phyloP scores from a whole-genome alignment of 2,113 vertebrate species.

The Aspidoscelis tigris region DNA sequence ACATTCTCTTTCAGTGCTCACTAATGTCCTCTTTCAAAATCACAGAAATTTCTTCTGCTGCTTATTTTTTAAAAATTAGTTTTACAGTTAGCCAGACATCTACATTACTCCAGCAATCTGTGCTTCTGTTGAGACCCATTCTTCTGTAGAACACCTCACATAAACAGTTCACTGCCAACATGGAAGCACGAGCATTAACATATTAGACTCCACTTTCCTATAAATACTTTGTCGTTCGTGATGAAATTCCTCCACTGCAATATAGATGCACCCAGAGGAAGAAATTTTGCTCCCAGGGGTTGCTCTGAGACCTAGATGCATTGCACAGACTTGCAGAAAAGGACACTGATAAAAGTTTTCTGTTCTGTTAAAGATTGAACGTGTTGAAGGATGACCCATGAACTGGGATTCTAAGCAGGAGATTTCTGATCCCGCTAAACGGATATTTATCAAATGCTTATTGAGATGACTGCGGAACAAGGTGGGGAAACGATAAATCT shows the following conservation, averaged over 20 bases:
- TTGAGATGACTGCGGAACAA: slow-evolving; percentile 58
- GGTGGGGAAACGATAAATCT: slow-evolving; percentile 59
- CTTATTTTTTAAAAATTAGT: slow-evolving; percentile 3
- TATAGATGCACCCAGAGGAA: background rate
- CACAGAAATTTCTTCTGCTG: slow-evolving; percentile 13
- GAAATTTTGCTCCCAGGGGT: slow-evolving; percentile 23
- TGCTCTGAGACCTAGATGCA: slow-evolving; percentile 39
- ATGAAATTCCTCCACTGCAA: slow-evolving; percentile 43
- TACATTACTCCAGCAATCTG: slow-evolving; percentile 26
- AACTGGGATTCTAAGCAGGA: slow-evolving; percentile 57
- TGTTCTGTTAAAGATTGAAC: slow-evolving; percentile 49
- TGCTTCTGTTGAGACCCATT: slow-evolving; percentile 37
- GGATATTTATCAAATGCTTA: slow-evolving; percentile 66
- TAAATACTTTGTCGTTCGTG: slow-evolving; percentile 31
- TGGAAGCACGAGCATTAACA: slow-evolving; percentile 29
- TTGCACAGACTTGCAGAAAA: slow-evolving; percentile 40
- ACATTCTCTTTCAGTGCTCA: slow-evolving; percentile 20
- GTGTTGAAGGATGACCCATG: slow-evolving; percentile 60
- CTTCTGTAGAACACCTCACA: slow-evolving; percentile 42
- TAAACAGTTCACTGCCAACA: slow-evolving; percentile 30
- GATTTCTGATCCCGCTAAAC: slow-evolving; percentile 64
- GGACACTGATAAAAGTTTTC: slow-evolving; percentile 29
- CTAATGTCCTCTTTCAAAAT: slow-evolving; percentile 6
- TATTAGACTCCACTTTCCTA: slow-evolving; percentile 32
- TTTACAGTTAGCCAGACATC: slow-evolving; percentile 39